These are phyloP conservation scores for Galagoides demidoff DNA, from an alignment of 2,797 vertebrate species.

Conservation along the genomic window DNA sequence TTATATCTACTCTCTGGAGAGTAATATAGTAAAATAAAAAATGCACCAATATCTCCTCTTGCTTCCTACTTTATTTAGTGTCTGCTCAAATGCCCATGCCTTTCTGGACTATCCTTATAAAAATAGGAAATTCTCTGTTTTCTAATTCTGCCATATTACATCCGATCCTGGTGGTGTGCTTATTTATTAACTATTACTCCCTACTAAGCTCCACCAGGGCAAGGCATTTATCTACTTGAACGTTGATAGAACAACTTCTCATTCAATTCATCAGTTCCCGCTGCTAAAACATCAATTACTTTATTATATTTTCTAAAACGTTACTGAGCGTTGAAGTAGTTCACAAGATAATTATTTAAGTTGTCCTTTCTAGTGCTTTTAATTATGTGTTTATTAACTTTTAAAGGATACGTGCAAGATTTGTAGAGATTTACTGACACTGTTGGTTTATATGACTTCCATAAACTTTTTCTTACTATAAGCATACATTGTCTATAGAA, in stretches of 20 bases:
- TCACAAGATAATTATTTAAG: constrained; percentile 28
- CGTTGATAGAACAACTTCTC: constrained; percentile 43
- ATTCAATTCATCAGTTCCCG: constrained; percentile 32
- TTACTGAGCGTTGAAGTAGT: constrained; percentile 36
- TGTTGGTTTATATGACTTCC: not conserved
- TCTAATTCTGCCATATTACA: not conserved
- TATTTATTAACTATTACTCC: not conserved
- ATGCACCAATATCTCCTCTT: not conserved
- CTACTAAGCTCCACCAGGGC: not conserved
- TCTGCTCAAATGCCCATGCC: not conserved
- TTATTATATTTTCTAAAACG: constrained; percentile 63
- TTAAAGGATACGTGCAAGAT: not conserved
- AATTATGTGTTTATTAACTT: constrained; percentile 21
- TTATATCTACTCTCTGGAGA: not conserved
- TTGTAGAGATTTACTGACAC: not conserved
- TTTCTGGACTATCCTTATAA: not conserved
- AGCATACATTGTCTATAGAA: not conserved
- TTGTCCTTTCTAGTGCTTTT: constrained; percentile 48
- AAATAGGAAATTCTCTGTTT: too few relatives aligned
- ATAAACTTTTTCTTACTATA: not conserved
- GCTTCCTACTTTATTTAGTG: not conserved
- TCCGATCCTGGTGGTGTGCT: not conserved
- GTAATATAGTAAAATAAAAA: too few relatives aligned
- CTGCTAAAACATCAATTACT: constrained; percentile 43
- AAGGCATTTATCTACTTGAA: not conserved